A percentile compares a stretch with the other conserved stretches of the same genome.
Conservation (phyloP, 2,797 vertebrate genomes). For the Eremophila alpestris region DNA sequence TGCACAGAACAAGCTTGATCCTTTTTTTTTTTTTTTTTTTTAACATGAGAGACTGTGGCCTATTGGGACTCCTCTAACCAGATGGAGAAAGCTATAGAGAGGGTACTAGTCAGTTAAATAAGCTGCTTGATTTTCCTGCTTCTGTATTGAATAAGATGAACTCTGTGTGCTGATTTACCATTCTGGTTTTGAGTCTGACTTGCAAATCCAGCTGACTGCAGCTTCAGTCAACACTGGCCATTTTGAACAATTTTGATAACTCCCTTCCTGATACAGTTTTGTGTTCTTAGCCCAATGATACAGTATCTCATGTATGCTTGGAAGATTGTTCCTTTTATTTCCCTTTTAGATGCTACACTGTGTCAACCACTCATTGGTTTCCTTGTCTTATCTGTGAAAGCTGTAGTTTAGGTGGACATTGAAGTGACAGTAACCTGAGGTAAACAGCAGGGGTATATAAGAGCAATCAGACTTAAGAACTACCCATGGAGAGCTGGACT, state of each 20-base stretch:
- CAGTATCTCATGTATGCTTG: neutral
- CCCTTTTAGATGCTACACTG: neutral
- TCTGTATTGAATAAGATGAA: neutral
- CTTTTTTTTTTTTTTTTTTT: neutral
- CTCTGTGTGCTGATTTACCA: neutral
- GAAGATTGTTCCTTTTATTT: neutral
- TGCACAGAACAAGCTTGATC: neutral
- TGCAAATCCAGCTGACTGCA: neutral
- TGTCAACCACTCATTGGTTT: neutral
- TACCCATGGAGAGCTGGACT: neutral
- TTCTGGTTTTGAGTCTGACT: neutral
- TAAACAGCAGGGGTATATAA: neutral
- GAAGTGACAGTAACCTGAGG: neutral
- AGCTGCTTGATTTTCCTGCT: neutral
- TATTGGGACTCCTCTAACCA: neutral
- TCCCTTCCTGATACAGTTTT: neutral
- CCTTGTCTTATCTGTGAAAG: neutral
- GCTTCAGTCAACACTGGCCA: neutral
- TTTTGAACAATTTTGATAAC: neutral
- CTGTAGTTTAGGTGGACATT: neutral
- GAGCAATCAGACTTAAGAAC: neutral
- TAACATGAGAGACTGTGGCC: neutral
- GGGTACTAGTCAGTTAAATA: neutral
- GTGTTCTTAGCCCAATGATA: neutral
- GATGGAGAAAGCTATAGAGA: neutral